A percentile compares a stretch with the other conserved stretches of the same genome.
These are phyloP conservation scores for Hyppa rectilinea DNA, from an alignment of 2,888 invertebrate genomes.

Conservation along the genomic window DNA sequence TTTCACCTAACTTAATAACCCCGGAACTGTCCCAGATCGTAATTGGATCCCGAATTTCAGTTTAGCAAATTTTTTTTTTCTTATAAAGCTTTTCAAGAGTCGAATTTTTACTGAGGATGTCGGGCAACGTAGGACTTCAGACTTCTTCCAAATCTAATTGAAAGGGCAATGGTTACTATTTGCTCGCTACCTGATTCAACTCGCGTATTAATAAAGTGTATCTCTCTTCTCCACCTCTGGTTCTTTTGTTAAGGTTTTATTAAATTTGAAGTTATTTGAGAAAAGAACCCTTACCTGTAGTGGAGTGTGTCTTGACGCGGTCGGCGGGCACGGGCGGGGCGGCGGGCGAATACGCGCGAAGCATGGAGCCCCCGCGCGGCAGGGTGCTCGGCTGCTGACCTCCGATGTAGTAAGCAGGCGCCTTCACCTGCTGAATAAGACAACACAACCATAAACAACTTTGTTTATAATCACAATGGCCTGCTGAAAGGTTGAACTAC, in stretches of 20 bases:
- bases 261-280: constrained; percentile 34
- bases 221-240: constrained; percentile 20
- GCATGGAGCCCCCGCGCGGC: constrained; percentile 92
- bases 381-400: constrained; percentile 91
- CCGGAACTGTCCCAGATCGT: constrained; percentile 33
- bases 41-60: constrained; percentile 4
- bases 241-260: constrained; percentile 34
- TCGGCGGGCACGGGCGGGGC: constrained; percentile 91
- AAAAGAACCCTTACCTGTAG: constrained; percentile 70
- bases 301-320: constrained; percentile 89
- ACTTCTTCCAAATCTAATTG: constrained; percentile 37
- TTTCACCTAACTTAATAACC: constrained; percentile 69
- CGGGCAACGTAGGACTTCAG: constrained; percentile 9
- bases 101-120: constrained; percentile 2
- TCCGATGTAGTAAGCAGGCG: constrained; percentile 94
- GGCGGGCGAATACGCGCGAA: constrained; percentile 93
- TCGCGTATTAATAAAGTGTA: constrained; percentile 40
- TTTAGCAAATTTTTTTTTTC: background rate
- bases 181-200: constrained; percentile 47
- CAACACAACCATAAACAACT: constrained; percentile 15
- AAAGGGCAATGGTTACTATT: constrained; percentile 43
- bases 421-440: constrained; percentile 80
- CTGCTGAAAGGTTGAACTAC: constrained; percentile 4
- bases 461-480: constrained; percentile 22
- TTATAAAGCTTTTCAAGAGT: background rate